phyloP scores from a whole-genome alignment of 2,888 invertebrate genomes.

The Tipula confusa region DNA sequence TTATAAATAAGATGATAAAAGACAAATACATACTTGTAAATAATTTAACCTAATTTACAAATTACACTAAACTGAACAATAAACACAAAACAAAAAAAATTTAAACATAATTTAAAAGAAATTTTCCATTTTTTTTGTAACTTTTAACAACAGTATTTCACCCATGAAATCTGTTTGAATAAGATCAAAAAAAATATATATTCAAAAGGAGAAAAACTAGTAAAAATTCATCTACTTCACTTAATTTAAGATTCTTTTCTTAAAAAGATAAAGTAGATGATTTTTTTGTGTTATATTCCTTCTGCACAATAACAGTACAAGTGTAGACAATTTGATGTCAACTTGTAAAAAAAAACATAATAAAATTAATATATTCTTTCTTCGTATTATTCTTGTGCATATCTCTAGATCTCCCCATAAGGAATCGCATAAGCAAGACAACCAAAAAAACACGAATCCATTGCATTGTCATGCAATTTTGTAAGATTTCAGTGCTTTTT shows the following conservation, averaged over 20 bases:
- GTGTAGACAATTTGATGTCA: constrained; percentile 25
- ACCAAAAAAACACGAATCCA: not conserved
- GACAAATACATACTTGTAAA: not conserved
- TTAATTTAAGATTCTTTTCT: not conserved
- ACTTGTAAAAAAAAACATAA: not conserved
- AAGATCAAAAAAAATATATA: not conserved
- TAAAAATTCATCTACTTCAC: constrained; percentile 20
- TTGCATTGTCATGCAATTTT: constrained; percentile 7
- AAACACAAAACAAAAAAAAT: not conserved
- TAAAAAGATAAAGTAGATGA: not conserved
- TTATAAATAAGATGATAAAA: too few relatives aligned
- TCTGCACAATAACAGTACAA: not conserved
- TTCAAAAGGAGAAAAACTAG: not conserved
- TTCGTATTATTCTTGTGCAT: not conserved
- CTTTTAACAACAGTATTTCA: not conserved
- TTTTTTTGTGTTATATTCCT: not conserved
- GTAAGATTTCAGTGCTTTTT: not conserved
- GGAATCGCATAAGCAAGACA: not conserved
- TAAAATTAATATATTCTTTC: constrained; percentile 13
- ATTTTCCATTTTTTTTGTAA: not conserved
- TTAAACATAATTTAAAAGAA: not conserved
- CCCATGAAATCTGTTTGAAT: constrained; percentile 8
- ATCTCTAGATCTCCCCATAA: not conserved
- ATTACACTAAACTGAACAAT: not conserved
- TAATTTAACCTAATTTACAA: not conserved